These are phyloP conservation scores for Calidris pygmaea DNA, from an alignment of 2,113 vertebrate species.

Conservation along the genomic window DNA sequence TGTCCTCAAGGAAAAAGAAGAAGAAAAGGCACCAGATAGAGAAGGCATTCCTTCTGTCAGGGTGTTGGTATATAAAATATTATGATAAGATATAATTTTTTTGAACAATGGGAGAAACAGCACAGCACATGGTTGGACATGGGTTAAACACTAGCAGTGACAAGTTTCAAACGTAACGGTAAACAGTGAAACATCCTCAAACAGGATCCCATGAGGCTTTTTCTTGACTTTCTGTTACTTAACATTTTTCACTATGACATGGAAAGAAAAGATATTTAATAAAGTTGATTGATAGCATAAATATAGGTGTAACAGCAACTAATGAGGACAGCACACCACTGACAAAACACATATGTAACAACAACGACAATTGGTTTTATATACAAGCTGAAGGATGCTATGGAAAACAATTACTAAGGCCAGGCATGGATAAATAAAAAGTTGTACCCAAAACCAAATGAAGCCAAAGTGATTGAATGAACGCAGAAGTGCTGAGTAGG, in stretches of 20 bases:
- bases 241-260: background rate
- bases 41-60: background rate
- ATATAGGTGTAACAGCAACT: background rate
- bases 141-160: background rate
- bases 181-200: background rate
- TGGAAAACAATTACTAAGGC: background rate
- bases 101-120: background rate
- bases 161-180: background rate
- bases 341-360: background rate
- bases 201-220: background rate
- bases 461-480: background rate
- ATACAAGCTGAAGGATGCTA: background rate
- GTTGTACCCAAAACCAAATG: background rate
- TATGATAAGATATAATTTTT: background rate
- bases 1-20: background rate
- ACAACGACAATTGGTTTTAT: background rate
- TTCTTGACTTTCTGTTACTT: background rate
- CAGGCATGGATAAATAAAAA: background rate
- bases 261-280: background rate
- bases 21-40: background rate
- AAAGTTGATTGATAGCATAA: background rate
- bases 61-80: background rate
- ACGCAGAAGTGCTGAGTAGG: background rate
- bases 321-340: background rate
- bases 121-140: background rate